These are phyloP conservation scores for Acanthosoma haemorrhoidale DNA, from an alignment of 2,888 invertebrate species.

Conservation along the genomic window DNA sequence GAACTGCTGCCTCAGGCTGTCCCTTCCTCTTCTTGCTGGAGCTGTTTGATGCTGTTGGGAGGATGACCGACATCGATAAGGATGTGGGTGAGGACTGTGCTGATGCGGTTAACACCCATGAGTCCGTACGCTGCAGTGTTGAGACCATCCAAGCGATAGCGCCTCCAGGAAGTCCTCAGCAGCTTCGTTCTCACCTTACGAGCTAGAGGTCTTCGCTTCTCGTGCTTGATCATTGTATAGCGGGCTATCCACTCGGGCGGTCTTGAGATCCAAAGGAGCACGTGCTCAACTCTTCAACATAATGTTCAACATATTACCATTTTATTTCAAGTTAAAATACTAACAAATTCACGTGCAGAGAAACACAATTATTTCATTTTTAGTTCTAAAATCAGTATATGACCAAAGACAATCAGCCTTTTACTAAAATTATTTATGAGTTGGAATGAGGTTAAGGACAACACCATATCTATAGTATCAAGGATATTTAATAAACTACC, in stretches of 20 bases:
- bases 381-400: too few species aligned
- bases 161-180: constrained; percentile 43
- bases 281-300: constrained; percentile 40
- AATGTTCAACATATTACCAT: not conserved
- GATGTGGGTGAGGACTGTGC: constrained; percentile 48
- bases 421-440: too few species aligned
- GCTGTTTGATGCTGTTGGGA: constrained; percentile 40
- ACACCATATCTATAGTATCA: too few species aligned
- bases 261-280: constrained; percentile 46
- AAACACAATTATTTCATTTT: not conserved
- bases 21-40: constrained; percentile 38
- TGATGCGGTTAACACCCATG: constrained; percentile 41
- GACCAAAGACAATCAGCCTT: too few species aligned
- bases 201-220: constrained; percentile 43
- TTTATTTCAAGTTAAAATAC: not conserved
- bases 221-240: constrained; percentile 55
- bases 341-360: not conserved
- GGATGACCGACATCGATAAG: constrained; percentile 49
- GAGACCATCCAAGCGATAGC: constrained; percentile 47
- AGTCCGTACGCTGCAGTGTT: constrained; percentile 48
- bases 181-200: constrained; percentile 43
- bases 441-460: too few species aligned
- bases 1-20: too few species aligned
- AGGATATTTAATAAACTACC: too few species aligned
- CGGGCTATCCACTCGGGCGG: constrained; percentile 51